Base-by-base conservation (phyloP, 2,113 vertebrate species). In the Pungitius pungitius region DNA sequence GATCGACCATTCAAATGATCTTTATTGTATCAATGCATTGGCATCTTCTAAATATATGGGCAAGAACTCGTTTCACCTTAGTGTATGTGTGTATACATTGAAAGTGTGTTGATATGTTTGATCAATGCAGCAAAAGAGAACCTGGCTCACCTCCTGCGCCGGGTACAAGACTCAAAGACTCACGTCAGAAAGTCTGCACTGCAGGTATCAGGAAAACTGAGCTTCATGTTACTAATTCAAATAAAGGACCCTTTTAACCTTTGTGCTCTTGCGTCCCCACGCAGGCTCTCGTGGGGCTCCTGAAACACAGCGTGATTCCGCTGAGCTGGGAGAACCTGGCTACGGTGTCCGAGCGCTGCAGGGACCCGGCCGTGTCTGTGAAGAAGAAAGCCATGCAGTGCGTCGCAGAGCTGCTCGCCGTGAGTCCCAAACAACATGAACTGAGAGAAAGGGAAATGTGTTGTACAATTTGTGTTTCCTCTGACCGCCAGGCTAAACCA, bases 101-200 rank as follows among this genome's bases (percentile, higher is more conserved):
- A 43, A 66, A 27, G 0, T 75, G 6, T 40, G 11, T 17, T 39
- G 2, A 37, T 22, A 4, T 60, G 3, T 73, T 73, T 81, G 33
- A 35, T 82, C 0, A 5, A 65, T 68, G 26, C 71, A 97, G 96
- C 92, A 30, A 95, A 90, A 61, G 93, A 94, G 58, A 84, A 95
- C 35, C 76, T 97, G 90, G 73, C 82, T 39, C 91, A 95, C 77
- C 93, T 99, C 60, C 93, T 93, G 30, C 79, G 62, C 17, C 94
- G 96, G 61, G 88, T 94, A 0, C 76, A 84, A 17, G 95, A 99
- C 58, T 90, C 95, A 45, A 99, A 96, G 83, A 93, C 85, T 43
- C 96, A 91, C 0, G 96, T 99, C 68, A 94, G 98, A 86, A 99
- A 96, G 84, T 95, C 95, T 5, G 96, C 97, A 0, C 80, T 99